Evolutionary conservation across 2,113 vertebrate genomes (phyloP).

Genomic region (Serilophus lunatus): DNA sequence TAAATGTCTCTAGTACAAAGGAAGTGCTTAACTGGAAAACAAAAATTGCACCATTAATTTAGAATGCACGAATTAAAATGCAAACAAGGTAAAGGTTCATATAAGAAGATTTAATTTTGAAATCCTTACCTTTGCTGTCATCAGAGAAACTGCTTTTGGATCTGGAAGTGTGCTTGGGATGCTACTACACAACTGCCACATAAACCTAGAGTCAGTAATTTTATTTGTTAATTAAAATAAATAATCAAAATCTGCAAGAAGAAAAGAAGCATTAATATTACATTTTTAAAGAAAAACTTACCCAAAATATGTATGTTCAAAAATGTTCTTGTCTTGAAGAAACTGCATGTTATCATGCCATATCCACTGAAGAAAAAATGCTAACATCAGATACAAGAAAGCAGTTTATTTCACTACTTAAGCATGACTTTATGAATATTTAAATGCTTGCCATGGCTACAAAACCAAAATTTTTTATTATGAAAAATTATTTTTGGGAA

Average conservation of each 20-base stretch:
- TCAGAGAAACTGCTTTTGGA: constrained; percentile 95
- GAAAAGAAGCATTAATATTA: constrained; percentile 45
- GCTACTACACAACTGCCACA: constrained; percentile 99
- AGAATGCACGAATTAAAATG: neutral
- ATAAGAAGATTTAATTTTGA: neutral
- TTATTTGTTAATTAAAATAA: constrained; percentile 57
- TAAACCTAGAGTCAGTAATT: constrained; percentile 84
- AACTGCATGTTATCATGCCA: constrained; percentile 99
- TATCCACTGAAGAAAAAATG: constrained; percentile 89
- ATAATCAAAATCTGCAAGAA: constrained; percentile 36
- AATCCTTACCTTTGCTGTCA: constrained; percentile 93
- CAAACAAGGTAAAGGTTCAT: neutral
- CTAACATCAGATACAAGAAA: constrained; percentile 66
- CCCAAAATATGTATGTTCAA: constrained; percentile 99
- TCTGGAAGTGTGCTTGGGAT: constrained; percentile 97
- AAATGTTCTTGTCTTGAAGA: constrained; percentile 99
- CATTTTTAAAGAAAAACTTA: constrained; percentile 72
- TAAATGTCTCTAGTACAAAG: constrained; percentile 98
- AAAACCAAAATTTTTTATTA: neutral
- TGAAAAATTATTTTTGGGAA: neutral
- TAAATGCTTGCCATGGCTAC: neutral
- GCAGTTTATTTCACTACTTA: constrained; percentile 56
- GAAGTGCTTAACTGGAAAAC: constrained; percentile 92
- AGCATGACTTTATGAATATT: neutral
- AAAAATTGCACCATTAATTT: constrained; percentile 50